Evolutionary conservation across 2,113 vertebrate genomes (phyloP).

Genomic region (Amblyornis subalaris): DNA sequence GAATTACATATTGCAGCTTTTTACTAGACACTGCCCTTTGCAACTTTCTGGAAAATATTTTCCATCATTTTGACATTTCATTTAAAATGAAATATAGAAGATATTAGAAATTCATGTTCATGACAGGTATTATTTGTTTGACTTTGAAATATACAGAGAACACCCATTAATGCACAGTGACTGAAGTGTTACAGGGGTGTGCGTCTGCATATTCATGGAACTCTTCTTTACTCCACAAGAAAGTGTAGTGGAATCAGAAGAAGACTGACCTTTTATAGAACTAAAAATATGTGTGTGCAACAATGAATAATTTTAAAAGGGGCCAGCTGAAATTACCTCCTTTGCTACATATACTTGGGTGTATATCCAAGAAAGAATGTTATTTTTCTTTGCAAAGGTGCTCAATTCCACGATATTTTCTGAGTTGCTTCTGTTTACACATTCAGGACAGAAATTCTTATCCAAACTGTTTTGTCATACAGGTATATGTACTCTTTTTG

Average conservation of each 20-base stretch:
- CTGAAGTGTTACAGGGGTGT: slow-evolving; percentile 66
- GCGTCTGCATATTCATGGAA: slow-evolving; percentile 86
- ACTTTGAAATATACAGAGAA: slow-evolving; percentile 80
- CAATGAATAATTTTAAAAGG: slow-evolving; percentile 69
- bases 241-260: slow-evolving; percentile 42
- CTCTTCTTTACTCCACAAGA: slow-evolving; percentile 39
- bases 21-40: slow-evolving; percentile 66
- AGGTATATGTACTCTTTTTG: not conserved
- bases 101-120: slow-evolving; percentile 79
- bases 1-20: slow-evolving; percentile 19
- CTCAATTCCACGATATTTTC: not conserved
- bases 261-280: slow-evolving; percentile 73
- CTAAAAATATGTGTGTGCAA: slow-evolving; percentile 46
- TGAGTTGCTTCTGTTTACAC: slow-evolving; percentile 27
- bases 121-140: slow-evolving; percentile 82
- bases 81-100: slow-evolving; percentile 82
- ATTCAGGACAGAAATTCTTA: slow-evolving; percentile 26
- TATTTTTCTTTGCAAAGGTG: slow-evolving; percentile 22
- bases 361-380: slow-evolving; percentile 16
- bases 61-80: slow-evolving; percentile 83
- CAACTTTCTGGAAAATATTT: slow-evolving; percentile 74
- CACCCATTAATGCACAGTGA: slow-evolving; percentile 75
- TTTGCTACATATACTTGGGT: not conserved
- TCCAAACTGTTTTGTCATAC: not conserved
- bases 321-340: slow-evolving; percentile 18